A percentile compares a stretch with the other conserved stretches of the same genome.
phyloP scores from a whole-genome alignment of 2,888 invertebrate genomes.

The Toxonevra muliebris region DNA sequence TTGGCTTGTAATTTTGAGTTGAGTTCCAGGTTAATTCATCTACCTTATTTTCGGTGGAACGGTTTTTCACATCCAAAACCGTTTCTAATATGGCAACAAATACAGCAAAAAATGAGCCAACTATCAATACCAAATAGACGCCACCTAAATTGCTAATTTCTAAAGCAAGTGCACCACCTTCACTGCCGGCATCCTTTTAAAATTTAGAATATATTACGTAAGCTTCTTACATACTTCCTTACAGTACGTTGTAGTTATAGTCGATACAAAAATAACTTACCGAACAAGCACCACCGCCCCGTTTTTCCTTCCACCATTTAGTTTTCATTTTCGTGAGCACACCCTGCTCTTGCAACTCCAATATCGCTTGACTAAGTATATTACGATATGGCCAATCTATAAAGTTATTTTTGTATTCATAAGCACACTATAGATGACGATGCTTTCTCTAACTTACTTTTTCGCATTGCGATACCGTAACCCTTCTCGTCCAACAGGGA shows the following conservation, averaged over 20 bases:
- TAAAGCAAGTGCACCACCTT: constrained; percentile 65
- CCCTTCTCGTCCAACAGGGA: constrained; percentile 76
- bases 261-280: constrained; percentile 65
- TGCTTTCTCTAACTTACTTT: constrained; percentile 65
- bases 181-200: constrained; percentile 54
- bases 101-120: constrained; percentile 64
- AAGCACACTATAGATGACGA: too few relatives aligned
- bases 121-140: constrained; percentile 71
- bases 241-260: not conserved
- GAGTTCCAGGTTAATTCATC: not conserved
- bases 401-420: constrained; percentile 12
- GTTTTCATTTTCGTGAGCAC: constrained; percentile 79
- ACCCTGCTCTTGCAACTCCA: constrained; percentile 87
- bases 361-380: constrained; percentile 80
- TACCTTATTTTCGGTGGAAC: constrained; percentile 62
- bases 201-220: not conserved
- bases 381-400: constrained; percentile 72
- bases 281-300: constrained; percentile 77
- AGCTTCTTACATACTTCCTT: not conserved
- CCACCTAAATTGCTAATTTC: constrained; percentile 75
- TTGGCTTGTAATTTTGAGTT: too few relatives aligned
- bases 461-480: constrained; percentile 78
- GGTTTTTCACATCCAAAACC: constrained; percentile 59
- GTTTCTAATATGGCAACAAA: constrained; percentile 60
- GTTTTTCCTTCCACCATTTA: constrained; percentile 90